Conservation (phyloP, 1,140 invertebrate genomes). For the Procambarus virginalis region DNA sequence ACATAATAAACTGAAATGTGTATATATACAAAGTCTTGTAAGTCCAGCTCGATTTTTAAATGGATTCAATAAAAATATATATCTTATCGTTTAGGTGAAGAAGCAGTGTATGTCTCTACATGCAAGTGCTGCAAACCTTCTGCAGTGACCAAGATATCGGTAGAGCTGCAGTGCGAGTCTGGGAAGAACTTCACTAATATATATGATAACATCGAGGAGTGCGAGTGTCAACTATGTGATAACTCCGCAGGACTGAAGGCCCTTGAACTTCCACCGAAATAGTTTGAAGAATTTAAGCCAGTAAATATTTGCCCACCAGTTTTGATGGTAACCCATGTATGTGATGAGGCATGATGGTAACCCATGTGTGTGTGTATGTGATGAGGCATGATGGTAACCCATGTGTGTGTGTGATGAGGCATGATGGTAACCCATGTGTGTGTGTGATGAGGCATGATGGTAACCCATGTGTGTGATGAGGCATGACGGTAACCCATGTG, state of each 20-base stretch:
- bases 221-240: conserved; percentile 52
- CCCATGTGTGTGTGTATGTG: too few species aligned
- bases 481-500: too few species aligned
- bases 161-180: conserved; percentile 55
- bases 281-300: too few species aligned
- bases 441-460: too few species aligned
- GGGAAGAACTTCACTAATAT: conserved; percentile 49
- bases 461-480: too few species aligned
- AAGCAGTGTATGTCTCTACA: conserved; percentile 17
- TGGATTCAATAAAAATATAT: not conserved
- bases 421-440: too few species aligned
- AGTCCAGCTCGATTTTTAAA: too few species aligned
- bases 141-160: conserved; percentile 59
- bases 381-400: too few species aligned
- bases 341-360: too few species aligned
- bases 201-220: conserved; percentile 65
- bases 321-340: not conserved
- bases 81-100: not conserved
- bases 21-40: too few species aligned
- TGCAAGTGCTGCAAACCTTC: conserved; percentile 69
- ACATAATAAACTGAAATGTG: too few species aligned
- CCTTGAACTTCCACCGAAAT: not conserved
- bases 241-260: not conserved
- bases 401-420: too few species aligned
- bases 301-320: not conserved